A percentile compares a stretch with the other conserved stretches of the same genome.
These are phyloP conservation scores for Apodemus speciosus DNA, from an alignment of 2,113 vertebrate species.

Conservation along the genomic window DNA sequence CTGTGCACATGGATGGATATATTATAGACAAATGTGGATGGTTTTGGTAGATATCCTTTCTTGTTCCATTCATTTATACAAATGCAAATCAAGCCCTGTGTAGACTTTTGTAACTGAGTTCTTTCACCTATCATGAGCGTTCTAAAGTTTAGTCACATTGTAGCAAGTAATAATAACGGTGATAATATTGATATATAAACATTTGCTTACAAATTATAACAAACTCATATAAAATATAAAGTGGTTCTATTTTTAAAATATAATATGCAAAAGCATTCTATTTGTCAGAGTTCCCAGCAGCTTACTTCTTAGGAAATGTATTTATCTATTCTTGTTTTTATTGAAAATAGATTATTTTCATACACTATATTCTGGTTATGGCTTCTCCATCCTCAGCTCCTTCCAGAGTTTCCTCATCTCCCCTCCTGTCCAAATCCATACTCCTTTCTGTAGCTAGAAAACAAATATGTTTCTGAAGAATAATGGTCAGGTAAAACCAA, in stretches of 20 bases:
- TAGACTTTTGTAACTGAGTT: not conserved
- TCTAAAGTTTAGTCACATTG: not conserved
- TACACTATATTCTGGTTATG: not conserved
- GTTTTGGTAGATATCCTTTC: not conserved
- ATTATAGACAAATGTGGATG: not conserved
- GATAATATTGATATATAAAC: not conserved
- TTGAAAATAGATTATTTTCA: not conserved
- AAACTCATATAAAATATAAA: slow-evolving; percentile 11
- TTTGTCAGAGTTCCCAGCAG: not conserved
- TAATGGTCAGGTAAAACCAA: not conserved
- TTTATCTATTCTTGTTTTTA: not conserved
- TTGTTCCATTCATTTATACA: not conserved
- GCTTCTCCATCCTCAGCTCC: not conserved
- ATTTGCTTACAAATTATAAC: not conserved
- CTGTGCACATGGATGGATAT: not conserved
- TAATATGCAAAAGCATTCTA: not conserved
- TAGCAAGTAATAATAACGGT: not conserved
- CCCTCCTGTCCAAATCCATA: not conserved
- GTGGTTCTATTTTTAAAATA: not conserved
- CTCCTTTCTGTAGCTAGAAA: not conserved
- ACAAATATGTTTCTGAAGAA: not conserved
- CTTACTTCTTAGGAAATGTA: not conserved
- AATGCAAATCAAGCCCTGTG: not conserved
- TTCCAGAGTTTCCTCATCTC: not conserved
- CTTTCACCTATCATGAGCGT: not conserved